phyloP scores from a whole-genome alignment of 2,888 invertebrate genomes.

The Chrysopilus asiliformis region DNA sequence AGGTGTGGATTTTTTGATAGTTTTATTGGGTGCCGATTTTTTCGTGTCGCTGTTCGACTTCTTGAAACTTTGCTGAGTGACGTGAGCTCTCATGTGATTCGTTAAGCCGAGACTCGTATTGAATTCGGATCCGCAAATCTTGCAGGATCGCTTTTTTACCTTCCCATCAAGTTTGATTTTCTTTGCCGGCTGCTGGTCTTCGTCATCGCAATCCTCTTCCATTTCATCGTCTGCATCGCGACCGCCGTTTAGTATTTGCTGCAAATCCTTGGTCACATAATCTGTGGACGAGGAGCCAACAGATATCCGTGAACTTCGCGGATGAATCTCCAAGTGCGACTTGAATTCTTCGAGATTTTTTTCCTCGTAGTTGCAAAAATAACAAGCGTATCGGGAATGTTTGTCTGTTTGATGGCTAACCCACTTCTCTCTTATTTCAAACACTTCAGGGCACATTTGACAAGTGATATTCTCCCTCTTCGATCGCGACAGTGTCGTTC shows the following conservation, averaged over 20 bases:
- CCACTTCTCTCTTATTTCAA: constrained; percentile 15
- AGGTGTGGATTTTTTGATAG: background rate
- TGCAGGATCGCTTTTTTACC: constrained; percentile 29
- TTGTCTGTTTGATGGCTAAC: constrained; percentile 14
- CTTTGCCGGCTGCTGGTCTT: constrained; percentile 11
- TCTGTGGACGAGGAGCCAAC: background rate
- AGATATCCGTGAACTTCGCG: background rate
- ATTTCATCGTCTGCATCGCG: constrained; percentile 21
- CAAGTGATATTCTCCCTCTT: constrained; percentile 16
- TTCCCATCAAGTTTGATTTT: constrained; percentile 9
- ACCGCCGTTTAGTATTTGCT: too few relatives aligned
- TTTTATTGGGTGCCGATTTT: background rate
- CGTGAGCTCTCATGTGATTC: constrained; percentile 35
- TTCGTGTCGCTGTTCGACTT: background rate
- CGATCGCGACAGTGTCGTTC: constrained; percentile 19
- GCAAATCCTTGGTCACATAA: background rate
- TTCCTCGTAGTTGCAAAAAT: constrained; percentile 15
- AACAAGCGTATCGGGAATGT: constrained; percentile 14
- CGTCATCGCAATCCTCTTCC: constrained; percentile 23
- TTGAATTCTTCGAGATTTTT: constrained; percentile 14
- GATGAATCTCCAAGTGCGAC: constrained; percentile 14
- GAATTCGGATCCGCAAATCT: constrained; percentile 31
- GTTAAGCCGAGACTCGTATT: constrained; percentile 32
- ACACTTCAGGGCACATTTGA: constrained; percentile 11
- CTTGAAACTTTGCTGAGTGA: constrained; percentile 15